phyloP scores from a whole-genome alignment of 2,113 vertebrate species.

The Oryzias curvinotus region DNA sequence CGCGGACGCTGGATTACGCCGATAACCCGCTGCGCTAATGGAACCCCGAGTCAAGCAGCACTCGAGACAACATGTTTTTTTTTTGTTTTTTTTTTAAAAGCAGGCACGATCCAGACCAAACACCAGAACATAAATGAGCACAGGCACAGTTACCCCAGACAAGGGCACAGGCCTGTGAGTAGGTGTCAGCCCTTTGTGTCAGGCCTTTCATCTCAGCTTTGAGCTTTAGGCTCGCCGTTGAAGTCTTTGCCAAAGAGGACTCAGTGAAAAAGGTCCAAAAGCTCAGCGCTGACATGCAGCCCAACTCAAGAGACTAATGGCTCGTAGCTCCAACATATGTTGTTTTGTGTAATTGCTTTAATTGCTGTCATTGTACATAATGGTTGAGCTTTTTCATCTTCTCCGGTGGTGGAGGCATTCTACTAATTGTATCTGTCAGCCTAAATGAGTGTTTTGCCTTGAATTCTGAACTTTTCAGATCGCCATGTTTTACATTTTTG shows the following conservation, averaged over 20 bases:
- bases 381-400: conserved; percentile 72
- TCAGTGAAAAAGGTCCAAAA: conserved; percentile 52
- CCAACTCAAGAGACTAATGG: conserved; percentile 64
- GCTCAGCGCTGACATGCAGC: conserved; percentile 56
- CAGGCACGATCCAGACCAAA: neutral
- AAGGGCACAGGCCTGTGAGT: conserved; percentile 26
- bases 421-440: conserved; percentile 72
- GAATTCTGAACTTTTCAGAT: conserved; percentile 31
- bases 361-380: conserved; percentile 72
- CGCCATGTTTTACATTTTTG: too few relatives aligned
- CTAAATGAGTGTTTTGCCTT: conserved; percentile 46
- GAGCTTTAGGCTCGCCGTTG: conserved; percentile 21
- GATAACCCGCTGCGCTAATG: conserved; percentile 56
- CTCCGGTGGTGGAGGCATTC: conserved; percentile 64
- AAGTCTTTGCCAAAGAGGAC: conserved; percentile 51
- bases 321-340: conserved; percentile 70
- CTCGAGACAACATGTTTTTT: conserved; percentile 7
- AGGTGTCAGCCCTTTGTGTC: conserved; percentile 26
- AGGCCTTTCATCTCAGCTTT: conserved; percentile 42
- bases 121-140: conserved; percentile 24
- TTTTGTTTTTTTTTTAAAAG: conserved; percentile 15
- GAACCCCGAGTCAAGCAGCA: conserved; percentile 37
- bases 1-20: conserved; percentile 45
- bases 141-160: conserved; percentile 8
- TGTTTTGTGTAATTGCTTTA: conserved; percentile 76